Percentiles rank a stretch among this genome's conserved stretches.
phyloP scores from a whole-genome alignment of 2,888 invertebrate species.

The Orgyia antiqua region DNA sequence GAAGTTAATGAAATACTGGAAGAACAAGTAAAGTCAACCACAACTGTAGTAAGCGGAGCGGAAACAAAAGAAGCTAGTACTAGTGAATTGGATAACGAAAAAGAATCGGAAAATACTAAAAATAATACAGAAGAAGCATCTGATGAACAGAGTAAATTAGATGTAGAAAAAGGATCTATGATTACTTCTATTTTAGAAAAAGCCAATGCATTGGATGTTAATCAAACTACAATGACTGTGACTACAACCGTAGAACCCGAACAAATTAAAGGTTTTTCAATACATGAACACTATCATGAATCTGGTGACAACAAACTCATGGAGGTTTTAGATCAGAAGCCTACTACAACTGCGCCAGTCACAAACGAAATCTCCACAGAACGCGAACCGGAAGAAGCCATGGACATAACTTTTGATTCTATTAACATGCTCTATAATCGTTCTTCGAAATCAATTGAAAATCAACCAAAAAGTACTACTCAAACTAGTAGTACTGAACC shows the following conservation, averaged over 20 bases:
- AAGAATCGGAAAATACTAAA: neutral
- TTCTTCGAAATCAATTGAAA: slow-evolving; percentile 55
- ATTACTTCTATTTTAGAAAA: slow-evolving; percentile 22
- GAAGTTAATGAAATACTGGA: slow-evolving; percentile 3
- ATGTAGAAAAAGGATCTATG: slow-evolving; percentile 13
- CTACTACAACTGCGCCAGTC: slow-evolving; percentile 2
- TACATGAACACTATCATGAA: slow-evolving; percentile 29
- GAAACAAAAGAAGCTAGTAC: neutral
- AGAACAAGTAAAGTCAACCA: slow-evolving; percentile 5
- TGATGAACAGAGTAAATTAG: slow-evolving; percentile 6
- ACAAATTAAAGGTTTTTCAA: slow-evolving; percentile 31
- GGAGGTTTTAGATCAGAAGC: slow-evolving; percentile 33
- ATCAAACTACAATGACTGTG: slow-evolving; percentile 13
- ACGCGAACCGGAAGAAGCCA: slow-evolving; percentile 32
- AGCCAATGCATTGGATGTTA: slow-evolving; percentile 22
- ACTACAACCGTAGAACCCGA: slow-evolving; percentile 24
- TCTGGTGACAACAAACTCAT: slow-evolving; percentile 37
- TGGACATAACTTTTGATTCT: slow-evolving; percentile 55
- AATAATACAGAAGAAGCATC: slow-evolving; percentile 11
- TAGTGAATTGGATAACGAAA: neutral
- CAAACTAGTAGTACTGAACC: slow-evolving; percentile 5
- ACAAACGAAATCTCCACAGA: slow-evolving; percentile 25
- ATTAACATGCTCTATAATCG: slow-evolving; percentile 56
- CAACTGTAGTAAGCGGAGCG: slow-evolving; percentile 7
- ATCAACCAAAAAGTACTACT: slow-evolving; percentile 3